Conservation (phyloP, 2,113 vertebrate genomes). For the Platysternon megacephalum region DNA sequence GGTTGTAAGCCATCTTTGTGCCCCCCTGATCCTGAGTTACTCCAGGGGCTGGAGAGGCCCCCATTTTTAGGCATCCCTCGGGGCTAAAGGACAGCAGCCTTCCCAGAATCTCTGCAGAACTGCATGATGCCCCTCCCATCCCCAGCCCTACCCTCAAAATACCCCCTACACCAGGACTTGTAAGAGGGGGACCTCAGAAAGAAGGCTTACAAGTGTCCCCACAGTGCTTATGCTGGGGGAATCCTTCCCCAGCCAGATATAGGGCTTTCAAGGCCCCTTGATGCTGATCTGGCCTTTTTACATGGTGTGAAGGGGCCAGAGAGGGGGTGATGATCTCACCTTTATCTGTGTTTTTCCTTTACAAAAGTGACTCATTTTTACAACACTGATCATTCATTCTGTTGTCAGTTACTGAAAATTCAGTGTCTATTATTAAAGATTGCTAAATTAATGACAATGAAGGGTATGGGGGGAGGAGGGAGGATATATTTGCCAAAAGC, state of each 20-base stretch:
- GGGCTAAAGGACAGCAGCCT: neutral
- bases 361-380: rapidly evolving
- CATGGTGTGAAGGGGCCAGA: neutral
- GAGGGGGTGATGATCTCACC: neutral
- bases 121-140: neutral
- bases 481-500: neutral
- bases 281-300: neutral
- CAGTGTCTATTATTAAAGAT: rapidly evolving
- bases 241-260: neutral
- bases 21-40: neutral
- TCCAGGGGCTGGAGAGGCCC: neutral
- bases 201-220: neutral
- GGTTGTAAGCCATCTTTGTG: neutral
- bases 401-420: neutral
- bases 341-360: neutral
- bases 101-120: neutral
- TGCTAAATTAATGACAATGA: neutral
- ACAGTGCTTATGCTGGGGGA: neutral
- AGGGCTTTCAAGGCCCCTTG: neutral
- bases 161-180: neutral
- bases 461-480: neutral
- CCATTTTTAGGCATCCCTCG: neutral
- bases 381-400: neutral
- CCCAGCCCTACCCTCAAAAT: neutral
- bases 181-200: neutral